Percentiles rank a stretch among this genome's conserved stretches.
Conservation (phyloP, 2,113 vertebrate genomes). For the Lanius collurio region DNA sequence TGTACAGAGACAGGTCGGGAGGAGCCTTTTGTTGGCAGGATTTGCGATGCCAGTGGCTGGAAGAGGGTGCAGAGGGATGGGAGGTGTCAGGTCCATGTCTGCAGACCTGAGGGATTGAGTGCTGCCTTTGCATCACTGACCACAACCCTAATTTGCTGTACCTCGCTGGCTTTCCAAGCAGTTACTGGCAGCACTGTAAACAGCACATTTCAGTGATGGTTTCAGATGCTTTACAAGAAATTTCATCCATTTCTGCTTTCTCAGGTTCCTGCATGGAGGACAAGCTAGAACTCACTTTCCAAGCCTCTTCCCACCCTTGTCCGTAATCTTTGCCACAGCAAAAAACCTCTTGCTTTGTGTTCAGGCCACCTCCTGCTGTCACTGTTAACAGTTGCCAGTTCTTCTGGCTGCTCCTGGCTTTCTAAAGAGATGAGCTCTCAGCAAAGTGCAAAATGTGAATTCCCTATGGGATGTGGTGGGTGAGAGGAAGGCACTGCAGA, state of each 20-base stretch:
- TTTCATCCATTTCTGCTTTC: background rate
- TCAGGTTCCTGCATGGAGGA: background rate
- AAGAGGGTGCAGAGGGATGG: background rate
- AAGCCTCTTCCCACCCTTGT: background rate
- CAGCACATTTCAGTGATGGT: background rate
- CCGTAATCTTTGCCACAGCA: background rate
- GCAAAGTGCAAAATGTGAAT: background rate
- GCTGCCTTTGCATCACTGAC: background rate
- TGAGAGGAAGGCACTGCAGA: background rate
- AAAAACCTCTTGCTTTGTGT: background rate
- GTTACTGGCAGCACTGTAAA: background rate
- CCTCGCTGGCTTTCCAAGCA: background rate
- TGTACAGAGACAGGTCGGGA: fast-evolving
- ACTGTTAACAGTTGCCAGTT: background rate
- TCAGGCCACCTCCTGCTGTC: background rate
- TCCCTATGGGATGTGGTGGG: background rate
- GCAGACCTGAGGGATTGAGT: background rate
- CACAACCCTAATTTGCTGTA: background rate
- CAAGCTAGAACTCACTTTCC: background rate
- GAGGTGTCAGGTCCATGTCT: background rate
- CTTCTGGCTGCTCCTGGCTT: background rate
- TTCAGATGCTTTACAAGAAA: background rate
- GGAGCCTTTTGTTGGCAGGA: background rate
- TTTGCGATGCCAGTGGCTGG: background rate
- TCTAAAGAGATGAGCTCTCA: background rate